Conservation (phyloP, 2,888 invertebrate species). For the Polyommatus iphigenia region DNA sequence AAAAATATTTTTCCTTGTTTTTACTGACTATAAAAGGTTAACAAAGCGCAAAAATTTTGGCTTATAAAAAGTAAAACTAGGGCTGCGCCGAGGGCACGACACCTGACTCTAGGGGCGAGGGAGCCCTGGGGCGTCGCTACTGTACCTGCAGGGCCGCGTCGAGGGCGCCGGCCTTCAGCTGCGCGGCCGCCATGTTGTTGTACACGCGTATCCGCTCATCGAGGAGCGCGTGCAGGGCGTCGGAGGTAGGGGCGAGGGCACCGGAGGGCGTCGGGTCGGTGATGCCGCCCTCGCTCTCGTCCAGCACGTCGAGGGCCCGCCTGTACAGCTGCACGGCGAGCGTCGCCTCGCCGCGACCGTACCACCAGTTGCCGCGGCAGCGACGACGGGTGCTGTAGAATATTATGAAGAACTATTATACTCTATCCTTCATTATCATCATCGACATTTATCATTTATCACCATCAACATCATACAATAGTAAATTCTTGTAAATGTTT, state of each 20-base stretch:
- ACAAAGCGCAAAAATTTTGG: too few species aligned
- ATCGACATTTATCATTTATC: too few species aligned
- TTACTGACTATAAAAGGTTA: too few species aligned
- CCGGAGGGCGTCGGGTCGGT: constrained; percentile 76
- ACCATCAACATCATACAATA: too few species aligned
- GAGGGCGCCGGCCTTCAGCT: constrained; percentile 92
- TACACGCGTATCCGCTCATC: constrained; percentile 91
- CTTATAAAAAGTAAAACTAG: background rate
- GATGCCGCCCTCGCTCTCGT: constrained; percentile 85
- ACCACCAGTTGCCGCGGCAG: constrained; percentile 95
- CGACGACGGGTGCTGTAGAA: constrained; percentile 71
- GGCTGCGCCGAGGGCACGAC: background rate
- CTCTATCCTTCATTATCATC: background rate
- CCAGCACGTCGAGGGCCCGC: constrained; percentile 90
- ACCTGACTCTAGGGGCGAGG: background rate
- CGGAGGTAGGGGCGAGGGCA: constrained; percentile 58
- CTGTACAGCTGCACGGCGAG: constrained; percentile 93
- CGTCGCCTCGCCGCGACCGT: constrained; percentile 88
- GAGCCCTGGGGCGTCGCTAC: background rate
- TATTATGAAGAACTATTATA: background rate
- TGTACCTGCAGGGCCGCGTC: constrained; percentile 88
- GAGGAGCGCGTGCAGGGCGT: constrained; percentile 74
- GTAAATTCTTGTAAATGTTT: too few species aligned
- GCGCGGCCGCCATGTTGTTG: constrained; percentile 96
- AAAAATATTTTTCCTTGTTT: too few species aligned